A percentile compares a stretch with the other conserved stretches of the same genome.
phyloP scores from a whole-genome alignment of 2,113 vertebrate species.

The Pachypanchax playfairii region DNA sequence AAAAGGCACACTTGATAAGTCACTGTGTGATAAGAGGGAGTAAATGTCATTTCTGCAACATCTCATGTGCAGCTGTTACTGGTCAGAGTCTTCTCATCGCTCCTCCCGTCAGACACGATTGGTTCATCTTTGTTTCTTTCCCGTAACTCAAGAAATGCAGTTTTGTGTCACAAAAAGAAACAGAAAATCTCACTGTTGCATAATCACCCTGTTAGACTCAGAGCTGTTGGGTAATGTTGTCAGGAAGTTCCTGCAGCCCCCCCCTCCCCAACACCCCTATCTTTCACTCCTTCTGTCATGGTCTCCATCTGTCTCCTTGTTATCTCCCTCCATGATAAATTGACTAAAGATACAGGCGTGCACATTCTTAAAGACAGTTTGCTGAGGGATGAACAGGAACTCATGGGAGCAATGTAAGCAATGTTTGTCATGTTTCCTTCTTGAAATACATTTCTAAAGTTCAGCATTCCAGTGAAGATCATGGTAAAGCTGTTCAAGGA shows the following conservation, averaged over 20 bases:
- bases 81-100: constrained; percentile 4
- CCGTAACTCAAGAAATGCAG: constrained; percentile 15
- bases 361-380: constrained; percentile 10
- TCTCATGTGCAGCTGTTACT: not conserved
- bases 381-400: constrained; percentile 9
- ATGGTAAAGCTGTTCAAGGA: too few species aligned
- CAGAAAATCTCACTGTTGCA: constrained; percentile 50
- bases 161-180: constrained; percentile 48
- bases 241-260: constrained; percentile 29
- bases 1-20: constrained; percentile 7
- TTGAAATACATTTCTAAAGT: not conserved
- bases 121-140: constrained; percentile 35
- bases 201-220: constrained; percentile 29
- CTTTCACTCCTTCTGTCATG: not conserved
- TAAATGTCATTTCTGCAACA: constrained; percentile 12
- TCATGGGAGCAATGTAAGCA: not conserved
- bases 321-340: constrained; percentile 21
- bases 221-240: constrained; percentile 54
- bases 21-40: constrained; percentile 10
- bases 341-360: not conserved
- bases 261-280: not conserved
- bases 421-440: not conserved
- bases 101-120: constrained; percentile 20
- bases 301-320: constrained; percentile 14
- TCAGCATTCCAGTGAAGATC: not conserved